Evolutionary conservation across 1,140 invertebrate genomes (phyloP), one percentile per base, ranked within the genome.

Genomic region (Drosophila ohnishii): DNA sequence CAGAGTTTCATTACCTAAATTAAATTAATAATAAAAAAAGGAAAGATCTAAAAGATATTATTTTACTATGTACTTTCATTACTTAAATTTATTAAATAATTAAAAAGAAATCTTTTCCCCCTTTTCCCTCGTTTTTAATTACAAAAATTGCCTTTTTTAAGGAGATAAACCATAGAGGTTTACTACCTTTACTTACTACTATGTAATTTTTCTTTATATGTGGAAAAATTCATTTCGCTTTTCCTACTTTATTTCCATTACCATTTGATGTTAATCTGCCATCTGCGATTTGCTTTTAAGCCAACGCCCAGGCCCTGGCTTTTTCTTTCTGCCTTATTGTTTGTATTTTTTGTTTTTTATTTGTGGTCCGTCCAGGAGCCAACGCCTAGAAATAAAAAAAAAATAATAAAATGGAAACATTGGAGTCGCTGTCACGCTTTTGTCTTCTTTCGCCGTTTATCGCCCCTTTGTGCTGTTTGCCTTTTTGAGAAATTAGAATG

Each of bases 231-330:
- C 10, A 40, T 42, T 47, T 39, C 25, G 51, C 47, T 65, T 64
- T 47, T 9, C 10, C n/a, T 56, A 13, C 19, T 16, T 22, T 14
- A 13, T 34, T 78, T 78, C 58, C 73, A 64, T 74, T 73, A 69
- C 55, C 60, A 62, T 74, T 72, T 81, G 79, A 86, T 86, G 83
- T 57, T 86, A 79, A 86, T 86, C 83, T 79, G 67, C 57, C 71
- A 86, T 86, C 78, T 75, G 53, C 70, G 83, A 86, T 86, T 86
- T 86, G 78, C 75, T 58, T 75, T 48, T 40, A 51, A 60, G 75
- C 63, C 73, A 77, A 77, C 64, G 75, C 72, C 73, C 73, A 58
- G 55, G 63, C 55, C 42, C 35, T 65, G 51, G 45, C 51, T 53
- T 22, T 53, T 57, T 28, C 50, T 28, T 28, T 57, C 13, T 14